Conservation (phyloP, 1,140 invertebrate species). For the Portunus trituberculatus region DNA sequence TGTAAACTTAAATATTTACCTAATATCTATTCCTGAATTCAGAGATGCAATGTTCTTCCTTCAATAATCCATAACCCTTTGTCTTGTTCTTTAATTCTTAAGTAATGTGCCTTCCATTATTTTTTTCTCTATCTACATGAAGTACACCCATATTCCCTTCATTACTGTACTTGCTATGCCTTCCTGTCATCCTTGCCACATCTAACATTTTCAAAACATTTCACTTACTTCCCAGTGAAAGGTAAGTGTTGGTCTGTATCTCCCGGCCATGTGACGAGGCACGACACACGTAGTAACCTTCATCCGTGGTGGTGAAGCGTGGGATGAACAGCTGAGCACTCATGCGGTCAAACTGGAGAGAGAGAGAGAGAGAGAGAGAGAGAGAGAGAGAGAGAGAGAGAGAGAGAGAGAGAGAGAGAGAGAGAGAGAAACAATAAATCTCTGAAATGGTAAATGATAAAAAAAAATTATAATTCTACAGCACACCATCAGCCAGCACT, state of each 20-base stretch:
- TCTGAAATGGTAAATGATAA: no score
- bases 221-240: constrained; percentile 63
- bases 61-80: no score
- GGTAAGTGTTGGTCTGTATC: constrained; percentile 35
- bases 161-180: background rate
- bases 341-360: constrained; percentile 42
- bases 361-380: background rate
- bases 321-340: constrained; percentile 63
- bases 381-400: background rate
- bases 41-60: no score
- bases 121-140: background rate
- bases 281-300: constrained; percentile 47
- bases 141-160: background rate
- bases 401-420: background rate
- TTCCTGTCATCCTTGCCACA: background rate
- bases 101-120: background rate
- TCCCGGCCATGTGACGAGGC: constrained; percentile 47
- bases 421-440: background rate
- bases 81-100: no score
- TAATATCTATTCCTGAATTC: no score
- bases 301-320: constrained; percentile 52
- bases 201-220: background rate
- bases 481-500: no score
- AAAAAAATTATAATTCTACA: no score
- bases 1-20: no score